Conservation (phyloP, 2,888 invertebrate genomes). For the Eutolmus rufibarbis region DNA sequence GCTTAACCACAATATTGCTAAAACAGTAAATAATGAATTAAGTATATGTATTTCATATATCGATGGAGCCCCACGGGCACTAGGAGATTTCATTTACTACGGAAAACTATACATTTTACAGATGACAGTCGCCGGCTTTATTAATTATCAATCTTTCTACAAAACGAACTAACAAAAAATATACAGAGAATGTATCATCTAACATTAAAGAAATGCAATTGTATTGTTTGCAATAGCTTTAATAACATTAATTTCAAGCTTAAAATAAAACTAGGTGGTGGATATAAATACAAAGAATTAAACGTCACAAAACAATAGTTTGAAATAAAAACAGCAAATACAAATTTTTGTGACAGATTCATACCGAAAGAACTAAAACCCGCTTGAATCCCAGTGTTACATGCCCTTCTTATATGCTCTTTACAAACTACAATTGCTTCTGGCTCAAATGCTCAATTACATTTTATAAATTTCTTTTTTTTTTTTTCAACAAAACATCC, state of each 20-base stretch:
- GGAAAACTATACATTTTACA: background rate
- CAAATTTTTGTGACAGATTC: slow-evolving; percentile 25
- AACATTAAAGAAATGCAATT: slow-evolving; percentile 35
- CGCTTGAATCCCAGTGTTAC: slow-evolving; percentile 7
- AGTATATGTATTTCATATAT: background rate
- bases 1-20: background rate
- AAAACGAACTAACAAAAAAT: slow-evolving; percentile 1
- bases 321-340: slow-evolving; percentile 17
- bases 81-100: background rate
- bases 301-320: slow-evolving; percentile 29
- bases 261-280: slow-evolving; percentile 39
- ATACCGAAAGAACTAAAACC: slow-evolving; percentile 18
- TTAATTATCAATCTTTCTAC: slow-evolving; percentile 4
- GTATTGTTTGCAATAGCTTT: slow-evolving; percentile 36
- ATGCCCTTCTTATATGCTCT: slow-evolving; percentile 11
- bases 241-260: slow-evolving; percentile 40
- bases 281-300: slow-evolving; percentile 38
- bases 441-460: slow-evolving; percentile 22
- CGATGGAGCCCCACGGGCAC: background rate
- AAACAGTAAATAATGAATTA: background rate
- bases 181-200: background rate
- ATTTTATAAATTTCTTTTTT: slow-evolving; percentile 15
- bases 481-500: slow-evolving; percentile 15
- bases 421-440: slow-evolving; percentile 29
- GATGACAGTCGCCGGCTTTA: slow-evolving; percentile 10